A percentile compares a stretch with the other conserved stretches of the same genome.
Conservation (phyloP, 2,888 invertebrate species). For the Pyrocoelia pectoralis region DNA sequence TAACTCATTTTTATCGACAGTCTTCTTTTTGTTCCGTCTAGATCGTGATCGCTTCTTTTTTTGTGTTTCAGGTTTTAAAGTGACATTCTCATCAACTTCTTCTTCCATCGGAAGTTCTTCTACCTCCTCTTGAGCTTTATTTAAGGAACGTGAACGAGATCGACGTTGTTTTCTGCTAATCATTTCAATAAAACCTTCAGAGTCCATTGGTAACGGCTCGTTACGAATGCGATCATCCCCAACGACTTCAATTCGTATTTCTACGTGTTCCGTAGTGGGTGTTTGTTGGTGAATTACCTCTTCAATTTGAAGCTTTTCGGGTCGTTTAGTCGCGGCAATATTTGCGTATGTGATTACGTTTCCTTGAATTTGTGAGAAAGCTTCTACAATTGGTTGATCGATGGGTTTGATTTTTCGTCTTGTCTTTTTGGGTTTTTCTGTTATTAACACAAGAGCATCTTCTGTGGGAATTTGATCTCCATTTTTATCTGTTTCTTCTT, state of each 20-base stretch:
- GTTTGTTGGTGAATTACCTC: neutral
- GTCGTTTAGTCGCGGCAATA: conserved; percentile 23
- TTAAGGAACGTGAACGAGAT: conserved; percentile 45
- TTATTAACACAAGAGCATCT: too few relatives aligned
- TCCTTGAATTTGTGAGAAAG: neutral
- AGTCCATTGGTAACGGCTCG: conserved; percentile 36
- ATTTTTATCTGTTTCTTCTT: too few relatives aligned
- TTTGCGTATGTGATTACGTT: conserved; percentile 24
- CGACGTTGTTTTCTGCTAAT: conserved; percentile 43
- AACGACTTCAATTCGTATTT: conserved; percentile 29
- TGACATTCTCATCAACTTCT: too few relatives aligned
- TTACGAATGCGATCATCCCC: conserved; percentile 32
- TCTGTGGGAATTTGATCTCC: too few relatives aligned
- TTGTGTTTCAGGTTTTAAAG: neutral
- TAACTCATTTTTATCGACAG: too few relatives aligned
- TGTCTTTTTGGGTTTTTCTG: neutral
- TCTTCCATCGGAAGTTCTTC: too few relatives aligned
- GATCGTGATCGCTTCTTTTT: neutral
- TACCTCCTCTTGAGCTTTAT: neutral
- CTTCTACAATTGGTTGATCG: too few relatives aligned
- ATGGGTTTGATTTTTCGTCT: neutral
- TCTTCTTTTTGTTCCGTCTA: too few relatives aligned
- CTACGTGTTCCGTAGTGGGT: conserved; percentile 37
- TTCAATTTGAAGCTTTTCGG: neutral
- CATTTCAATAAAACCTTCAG: conserved; percentile 50